phyloP scores from a whole-genome alignment of 2,888 invertebrate genomes.

The Lycophotia porphyrea region DNA sequence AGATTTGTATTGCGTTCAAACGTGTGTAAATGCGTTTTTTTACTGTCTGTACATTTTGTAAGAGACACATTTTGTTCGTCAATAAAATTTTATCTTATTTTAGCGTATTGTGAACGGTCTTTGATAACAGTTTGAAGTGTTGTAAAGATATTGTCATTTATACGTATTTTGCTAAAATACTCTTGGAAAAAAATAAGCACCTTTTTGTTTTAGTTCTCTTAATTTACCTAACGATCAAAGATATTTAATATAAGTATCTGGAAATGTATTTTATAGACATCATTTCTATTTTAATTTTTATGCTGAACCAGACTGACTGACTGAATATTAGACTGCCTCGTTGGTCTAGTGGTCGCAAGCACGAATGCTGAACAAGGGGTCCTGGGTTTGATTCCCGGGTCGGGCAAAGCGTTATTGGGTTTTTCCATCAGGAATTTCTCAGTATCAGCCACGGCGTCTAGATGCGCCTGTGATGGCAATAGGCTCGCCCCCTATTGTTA shows the following conservation, averaged over 20 bases:
- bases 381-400: too few relatives aligned
- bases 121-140: slow-evolving; percentile 13
- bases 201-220: neutral
- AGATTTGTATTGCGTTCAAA: slow-evolving; percentile 33
- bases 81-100: slow-evolving; percentile 42
- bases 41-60: slow-evolving; percentile 10
- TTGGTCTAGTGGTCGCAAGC: too few relatives aligned
- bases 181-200: neutral
- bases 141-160: slow-evolving; percentile 6
- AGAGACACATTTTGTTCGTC: slow-evolving; percentile 11
- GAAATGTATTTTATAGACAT: neutral
- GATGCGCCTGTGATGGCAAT: too few relatives aligned
- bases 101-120: slow-evolving; percentile 14
- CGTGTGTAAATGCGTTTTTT: slow-evolving; percentile 28
- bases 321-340: too few relatives aligned
- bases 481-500: too few relatives aligned
- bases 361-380: too few relatives aligned
- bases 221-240: neutral
- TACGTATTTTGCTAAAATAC: neutral
- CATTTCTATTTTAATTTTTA: neutral
- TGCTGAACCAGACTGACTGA: too few relatives aligned
- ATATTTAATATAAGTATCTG: neutral
- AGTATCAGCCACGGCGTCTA: too few relatives aligned
- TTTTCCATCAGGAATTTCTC: too few relatives aligned
- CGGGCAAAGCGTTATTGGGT: too few relatives aligned